Conservation (phyloP, 2,888 invertebrate genomes). For the Brachypterus glaber region DNA sequence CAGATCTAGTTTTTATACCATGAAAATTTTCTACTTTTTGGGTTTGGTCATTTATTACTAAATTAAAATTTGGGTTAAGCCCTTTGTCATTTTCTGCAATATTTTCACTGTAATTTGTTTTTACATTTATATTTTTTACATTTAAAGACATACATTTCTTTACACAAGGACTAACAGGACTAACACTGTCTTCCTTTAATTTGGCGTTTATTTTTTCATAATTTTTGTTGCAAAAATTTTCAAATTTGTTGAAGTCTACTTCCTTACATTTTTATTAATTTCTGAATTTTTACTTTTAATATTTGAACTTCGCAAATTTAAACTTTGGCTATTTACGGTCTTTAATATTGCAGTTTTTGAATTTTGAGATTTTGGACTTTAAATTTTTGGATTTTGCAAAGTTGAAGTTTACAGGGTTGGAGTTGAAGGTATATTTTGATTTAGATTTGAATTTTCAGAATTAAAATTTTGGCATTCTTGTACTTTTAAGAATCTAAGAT, state of each 20-base stretch:
- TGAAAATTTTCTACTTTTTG: background rate
- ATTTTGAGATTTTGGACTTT: background rate
- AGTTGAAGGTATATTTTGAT: background rate
- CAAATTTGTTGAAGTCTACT: background rate
- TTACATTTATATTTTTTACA: too few species aligned
- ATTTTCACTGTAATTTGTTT: conserved; percentile 1
- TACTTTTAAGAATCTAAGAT: background rate
- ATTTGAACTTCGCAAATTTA: background rate
- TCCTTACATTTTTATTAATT: background rate
- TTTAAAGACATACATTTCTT: too few species aligned
- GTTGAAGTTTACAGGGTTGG: background rate
- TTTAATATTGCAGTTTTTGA: background rate
- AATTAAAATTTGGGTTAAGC: background rate
- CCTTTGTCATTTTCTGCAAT: background rate
- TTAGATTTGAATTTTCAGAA: background rate
- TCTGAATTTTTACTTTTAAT: background rate
- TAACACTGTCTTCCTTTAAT: background rate
- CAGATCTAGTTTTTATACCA: too few species aligned
- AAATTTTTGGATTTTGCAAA: background rate
- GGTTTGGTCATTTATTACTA: background rate
- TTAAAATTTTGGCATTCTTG: background rate
- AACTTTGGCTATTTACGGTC: too few species aligned
- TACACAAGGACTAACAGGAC: background rate
- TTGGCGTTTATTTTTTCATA: background rate
- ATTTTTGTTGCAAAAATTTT: too few species aligned